These are phyloP conservation scores for Diachrysia chrysitis DNA, from an alignment of 2,888 invertebrate species.

Conservation along the genomic window DNA sequence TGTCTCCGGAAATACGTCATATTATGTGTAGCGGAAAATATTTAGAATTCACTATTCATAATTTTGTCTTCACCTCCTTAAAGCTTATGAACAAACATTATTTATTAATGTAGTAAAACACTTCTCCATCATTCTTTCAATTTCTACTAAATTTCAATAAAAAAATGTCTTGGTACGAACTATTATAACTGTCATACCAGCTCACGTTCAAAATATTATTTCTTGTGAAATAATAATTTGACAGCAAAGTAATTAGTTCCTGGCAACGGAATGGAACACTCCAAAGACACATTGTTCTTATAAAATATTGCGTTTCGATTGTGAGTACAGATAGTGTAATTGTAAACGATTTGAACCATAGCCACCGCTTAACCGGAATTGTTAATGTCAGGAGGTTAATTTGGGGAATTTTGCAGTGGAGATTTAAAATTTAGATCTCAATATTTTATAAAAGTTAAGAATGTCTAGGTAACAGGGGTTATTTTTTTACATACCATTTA, in stretches of 20 bases:
- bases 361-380: constrained; percentile 37
- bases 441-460: background rate
- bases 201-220: constrained; percentile 1
- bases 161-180: background rate
- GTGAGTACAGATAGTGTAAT: constrained; percentile 23
- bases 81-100: background rate
- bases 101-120: background rate
- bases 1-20: background rate
- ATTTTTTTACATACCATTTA: background rate
- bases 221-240: constrained; percentile 7
- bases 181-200: background rate
- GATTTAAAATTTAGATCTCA: constrained; percentile 12
- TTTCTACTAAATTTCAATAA: background rate
- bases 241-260: constrained; percentile 19
- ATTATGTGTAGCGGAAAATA: background rate
- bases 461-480: too few relatives aligned
- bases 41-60: constrained; percentile 1
- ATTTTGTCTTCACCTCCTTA: background rate
- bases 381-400: constrained; percentile 55
- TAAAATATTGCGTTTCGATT: constrained; percentile 29
- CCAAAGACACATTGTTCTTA: constrained; percentile 10
- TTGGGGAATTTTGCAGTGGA: constrained; percentile 44
- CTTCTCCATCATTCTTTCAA: background rate
- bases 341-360: constrained; percentile 30
- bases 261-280: constrained; percentile 10